phyloP scores from a whole-genome alignment of 2,888 invertebrate genomes.

The Oasisia sp. region DNA sequence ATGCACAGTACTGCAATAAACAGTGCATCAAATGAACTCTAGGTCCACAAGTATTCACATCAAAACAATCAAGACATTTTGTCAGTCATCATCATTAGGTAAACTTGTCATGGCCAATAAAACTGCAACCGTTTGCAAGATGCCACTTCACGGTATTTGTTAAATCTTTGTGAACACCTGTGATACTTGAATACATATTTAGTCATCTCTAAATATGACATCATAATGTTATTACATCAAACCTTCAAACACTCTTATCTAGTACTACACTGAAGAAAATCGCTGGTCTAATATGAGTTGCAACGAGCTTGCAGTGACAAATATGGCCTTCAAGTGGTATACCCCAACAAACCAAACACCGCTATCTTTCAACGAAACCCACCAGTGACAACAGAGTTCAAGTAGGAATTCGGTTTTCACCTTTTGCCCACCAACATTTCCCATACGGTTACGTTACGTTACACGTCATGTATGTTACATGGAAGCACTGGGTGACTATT shows the following conservation, averaged over 20 bases:
- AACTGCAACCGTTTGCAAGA: neutral
- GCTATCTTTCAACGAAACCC: neutral
- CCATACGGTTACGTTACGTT: neutral
- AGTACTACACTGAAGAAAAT: constrained; percentile 1
- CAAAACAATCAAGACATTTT: neutral
- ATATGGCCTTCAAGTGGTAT: neutral
- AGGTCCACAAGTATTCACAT: neutral
- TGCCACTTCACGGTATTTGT: neutral
- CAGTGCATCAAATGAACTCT: neutral
- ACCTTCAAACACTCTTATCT: neutral
- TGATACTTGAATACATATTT: neutral
- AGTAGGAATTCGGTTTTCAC: neutral
- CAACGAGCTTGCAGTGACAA: neutral
- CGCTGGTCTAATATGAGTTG: neutral
- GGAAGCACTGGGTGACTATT: neutral
- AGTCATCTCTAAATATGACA: neutral
- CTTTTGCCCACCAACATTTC: neutral
- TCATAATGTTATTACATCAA: neutral
- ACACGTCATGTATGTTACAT: no score
- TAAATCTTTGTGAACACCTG: neutral
- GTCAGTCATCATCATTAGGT: neutral
- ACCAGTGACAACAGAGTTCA: neutral
- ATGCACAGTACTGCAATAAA: neutral
- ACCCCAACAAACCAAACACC: neutral
- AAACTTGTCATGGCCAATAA: neutral